These are phyloP conservation scores for Heliconius eleuchia DNA, from an alignment of 1,140 invertebrate species.

Conservation along the genomic window DNA sequence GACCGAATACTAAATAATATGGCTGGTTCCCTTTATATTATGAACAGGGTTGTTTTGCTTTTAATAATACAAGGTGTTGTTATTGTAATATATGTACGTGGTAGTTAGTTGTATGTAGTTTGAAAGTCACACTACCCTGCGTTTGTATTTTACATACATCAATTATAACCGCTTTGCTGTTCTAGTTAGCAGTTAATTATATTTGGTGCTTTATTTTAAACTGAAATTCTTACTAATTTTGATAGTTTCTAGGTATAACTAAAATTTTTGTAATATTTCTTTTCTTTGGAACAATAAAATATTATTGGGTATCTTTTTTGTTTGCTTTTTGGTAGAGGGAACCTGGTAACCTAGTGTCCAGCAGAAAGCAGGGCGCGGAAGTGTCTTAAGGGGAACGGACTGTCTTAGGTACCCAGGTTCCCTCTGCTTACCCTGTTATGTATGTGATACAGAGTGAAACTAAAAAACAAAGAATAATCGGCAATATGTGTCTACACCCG, in stretches of 20 bases:
- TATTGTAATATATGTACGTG: neutral
- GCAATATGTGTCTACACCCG: too few species aligned
- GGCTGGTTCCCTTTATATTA: neutral
- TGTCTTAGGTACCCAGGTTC: too few species aligned
- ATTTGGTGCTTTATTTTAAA: neutral
- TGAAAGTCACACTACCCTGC: neutral
- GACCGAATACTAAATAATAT: slow-evolving; percentile 4
- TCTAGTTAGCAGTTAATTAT: slow-evolving; percentile 5
- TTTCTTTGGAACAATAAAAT: too few species aligned
- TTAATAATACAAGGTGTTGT: slow-evolving; percentile 4
- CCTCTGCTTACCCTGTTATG: too few species aligned
- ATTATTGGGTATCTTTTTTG: too few species aligned
- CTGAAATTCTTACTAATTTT: neutral
- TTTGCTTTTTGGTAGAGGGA: too few species aligned
- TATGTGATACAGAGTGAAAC: too few species aligned
- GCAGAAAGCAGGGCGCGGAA: too few species aligned
- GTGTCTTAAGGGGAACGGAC: too few species aligned
- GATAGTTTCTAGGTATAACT: neutral
- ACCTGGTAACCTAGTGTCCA: too few species aligned
- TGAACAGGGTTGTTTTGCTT: neutral
- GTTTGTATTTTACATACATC: slow-evolving; percentile 12
- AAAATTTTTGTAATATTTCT: too few species aligned
- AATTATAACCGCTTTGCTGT: slow-evolving; percentile 6
- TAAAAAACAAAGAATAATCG: too few species aligned
- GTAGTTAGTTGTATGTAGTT: neutral